These are phyloP conservation scores for Pissodes strobi DNA, from an alignment of 1,140 invertebrate genomes.

Conservation along the genomic window DNA sequence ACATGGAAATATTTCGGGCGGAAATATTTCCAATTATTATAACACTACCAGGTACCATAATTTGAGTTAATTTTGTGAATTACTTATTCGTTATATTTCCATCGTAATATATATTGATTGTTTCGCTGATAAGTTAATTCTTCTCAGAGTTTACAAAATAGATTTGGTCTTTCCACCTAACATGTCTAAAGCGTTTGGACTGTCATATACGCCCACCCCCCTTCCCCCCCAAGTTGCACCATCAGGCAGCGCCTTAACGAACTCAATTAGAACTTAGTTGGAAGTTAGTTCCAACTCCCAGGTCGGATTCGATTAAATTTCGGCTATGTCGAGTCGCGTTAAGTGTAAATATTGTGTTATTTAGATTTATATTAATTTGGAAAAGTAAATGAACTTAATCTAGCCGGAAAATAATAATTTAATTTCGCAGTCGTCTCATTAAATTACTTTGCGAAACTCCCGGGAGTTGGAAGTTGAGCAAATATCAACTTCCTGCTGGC, in stretches of 20 bases:
- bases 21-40: no score
- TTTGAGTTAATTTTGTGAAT: no score
- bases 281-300: constrained; percentile 23
- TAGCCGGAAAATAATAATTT: constrained; percentile 36
- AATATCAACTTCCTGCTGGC: constrained; percentile 7
- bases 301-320: constrained; percentile 36
- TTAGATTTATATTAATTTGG: constrained; percentile 37
- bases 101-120: no score
- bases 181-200: no score
- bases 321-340: constrained; percentile 32
- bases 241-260: constrained; percentile 29
- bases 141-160: no score
- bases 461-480: constrained; percentile 9
- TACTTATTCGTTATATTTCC: no score
- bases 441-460: constrained; percentile 29
- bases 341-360: constrained; percentile 35
- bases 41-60: no score
- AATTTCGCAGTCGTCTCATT: constrained; percentile 35
- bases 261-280: constrained; percentile 33
- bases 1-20: no score
- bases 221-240: no score
- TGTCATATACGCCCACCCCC: no score
- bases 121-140: no score
- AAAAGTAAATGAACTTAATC: constrained; percentile 38
- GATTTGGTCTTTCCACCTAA: no score